These are phyloP conservation scores for Lethenteron camtschaticum DNA, from an alignment of 2,113 vertebrate genomes.

Conservation along the genomic window DNA sequence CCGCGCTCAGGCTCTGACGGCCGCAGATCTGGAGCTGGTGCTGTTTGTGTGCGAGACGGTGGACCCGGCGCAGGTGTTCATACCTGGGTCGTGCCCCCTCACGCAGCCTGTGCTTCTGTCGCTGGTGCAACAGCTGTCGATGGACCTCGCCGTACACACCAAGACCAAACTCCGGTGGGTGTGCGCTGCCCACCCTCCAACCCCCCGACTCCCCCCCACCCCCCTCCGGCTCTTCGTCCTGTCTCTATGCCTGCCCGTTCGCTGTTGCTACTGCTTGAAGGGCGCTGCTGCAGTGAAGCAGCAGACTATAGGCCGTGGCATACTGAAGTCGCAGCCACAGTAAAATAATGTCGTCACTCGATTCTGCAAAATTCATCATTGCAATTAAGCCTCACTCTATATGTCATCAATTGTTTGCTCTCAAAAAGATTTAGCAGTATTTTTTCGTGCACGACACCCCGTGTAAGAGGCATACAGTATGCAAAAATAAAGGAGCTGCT, in stretches of 20 bases:
- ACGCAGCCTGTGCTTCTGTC: conserved; percentile 91
- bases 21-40: conserved; percentile 79
- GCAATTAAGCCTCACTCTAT: too few relatives aligned
- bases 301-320: too few relatives aligned
- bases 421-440: too few relatives aligned
- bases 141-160: conserved; percentile 58
- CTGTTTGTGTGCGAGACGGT: conserved; percentile 89
- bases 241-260: not conserved
- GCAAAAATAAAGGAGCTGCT: too few relatives aligned
- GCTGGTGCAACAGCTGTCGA: conserved; percentile 91
- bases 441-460: too few relatives aligned
- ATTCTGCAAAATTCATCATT: too few relatives aligned
- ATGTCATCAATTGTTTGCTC: too few relatives aligned
- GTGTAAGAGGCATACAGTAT: too few relatives aligned
- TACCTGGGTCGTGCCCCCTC: conserved; percentile 61
- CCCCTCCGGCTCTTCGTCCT: not conserved
- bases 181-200: not conserved
- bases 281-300: conserved; percentile 6
- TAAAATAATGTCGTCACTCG: too few relatives aligned
- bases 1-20: conserved; percentile 56
- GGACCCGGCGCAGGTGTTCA: conserved; percentile 76
- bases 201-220: not conserved
- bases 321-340: too few relatives aligned
- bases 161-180: conserved; percentile 84
- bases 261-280: not conserved